Percentiles rank a stretch among this genome's conserved stretches.
phyloP scores from a whole-genome alignment of 37 sponge, comb jelly and placozoan species.

The Bolinopsis microptera region DNA sequence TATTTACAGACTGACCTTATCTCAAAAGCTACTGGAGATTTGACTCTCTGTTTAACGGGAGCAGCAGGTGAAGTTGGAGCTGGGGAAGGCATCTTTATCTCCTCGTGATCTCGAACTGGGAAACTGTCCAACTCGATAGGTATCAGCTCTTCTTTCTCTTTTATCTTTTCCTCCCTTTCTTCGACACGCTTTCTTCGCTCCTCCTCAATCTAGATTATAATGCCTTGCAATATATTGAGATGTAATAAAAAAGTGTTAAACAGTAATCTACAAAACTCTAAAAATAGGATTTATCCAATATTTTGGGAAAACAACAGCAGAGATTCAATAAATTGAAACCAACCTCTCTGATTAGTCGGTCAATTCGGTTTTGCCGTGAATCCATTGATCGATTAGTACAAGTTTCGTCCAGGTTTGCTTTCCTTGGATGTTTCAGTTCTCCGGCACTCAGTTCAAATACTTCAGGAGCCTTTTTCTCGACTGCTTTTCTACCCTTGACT shows the following conservation, averaged over 20 bases:
- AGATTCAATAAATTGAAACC: too few relatives aligned
- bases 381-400: neutral
- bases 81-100: neutral
- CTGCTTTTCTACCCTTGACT: neutral
- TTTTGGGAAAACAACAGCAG: too few relatives aligned
- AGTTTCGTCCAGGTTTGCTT: neutral
- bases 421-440: neutral
- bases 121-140: neutral
- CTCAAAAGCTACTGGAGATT: constrained; percentile 49
- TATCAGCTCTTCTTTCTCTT: neutral
- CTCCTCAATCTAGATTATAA: constrained; percentile 17
- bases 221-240: too few relatives aligned
- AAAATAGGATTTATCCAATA: too few relatives aligned
- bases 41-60: neutral
- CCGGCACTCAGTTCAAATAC: constrained; percentile 37
- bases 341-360: constrained; percentile 41
- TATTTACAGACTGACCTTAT: too few relatives aligned
- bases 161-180: neutral
- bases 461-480: constrained; percentile 28
- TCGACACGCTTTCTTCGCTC: neutral
- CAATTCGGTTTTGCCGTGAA: neutral
- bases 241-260: too few relatives aligned
- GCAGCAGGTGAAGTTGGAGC: neutral
- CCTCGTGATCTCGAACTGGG: neutral
- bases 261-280: too few relatives aligned